phyloP scores from a whole-genome alignment of 1,140 invertebrate genomes.

The Trypoxylus dichotomus region DNA sequence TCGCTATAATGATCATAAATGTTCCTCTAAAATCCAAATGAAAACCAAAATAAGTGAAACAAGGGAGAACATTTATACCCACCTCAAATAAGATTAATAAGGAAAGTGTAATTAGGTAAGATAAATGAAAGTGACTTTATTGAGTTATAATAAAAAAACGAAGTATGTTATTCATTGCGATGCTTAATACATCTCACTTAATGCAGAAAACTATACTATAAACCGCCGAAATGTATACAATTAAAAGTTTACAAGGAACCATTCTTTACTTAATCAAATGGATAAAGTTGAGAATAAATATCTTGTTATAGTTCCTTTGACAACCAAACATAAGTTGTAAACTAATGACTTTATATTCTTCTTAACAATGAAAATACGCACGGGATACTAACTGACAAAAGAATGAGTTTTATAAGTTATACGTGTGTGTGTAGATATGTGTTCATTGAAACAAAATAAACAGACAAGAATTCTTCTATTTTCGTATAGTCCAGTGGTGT shows the following conservation, averaged over 20 bases:
- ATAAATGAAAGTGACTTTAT: too few species aligned
- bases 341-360: slow-evolving; percentile 12
- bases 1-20: too few species aligned
- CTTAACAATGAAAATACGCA: neutral
- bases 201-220: too few species aligned
- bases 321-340: neutral
- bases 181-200: too few species aligned
- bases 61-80: too few species aligned
- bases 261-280: neutral
- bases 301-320: neutral
- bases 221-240: too few species aligned
- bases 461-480: slow-evolving; percentile 25
- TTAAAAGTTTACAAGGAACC: neutral
- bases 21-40: too few species aligned
- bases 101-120: too few species aligned
- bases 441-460: slow-evolving; percentile 23
- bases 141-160: too few species aligned
- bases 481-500: slow-evolving; percentile 21
- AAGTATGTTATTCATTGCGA: too few species aligned
- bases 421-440: neutral
- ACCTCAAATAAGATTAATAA: too few species aligned
- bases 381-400: neutral
- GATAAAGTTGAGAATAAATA: neutral
- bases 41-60: too few species aligned
- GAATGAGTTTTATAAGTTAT: neutral